Base-by-base conservation (phyloP, 2,797 vertebrate species). In the Neosalanx taihuensis region DNA sequence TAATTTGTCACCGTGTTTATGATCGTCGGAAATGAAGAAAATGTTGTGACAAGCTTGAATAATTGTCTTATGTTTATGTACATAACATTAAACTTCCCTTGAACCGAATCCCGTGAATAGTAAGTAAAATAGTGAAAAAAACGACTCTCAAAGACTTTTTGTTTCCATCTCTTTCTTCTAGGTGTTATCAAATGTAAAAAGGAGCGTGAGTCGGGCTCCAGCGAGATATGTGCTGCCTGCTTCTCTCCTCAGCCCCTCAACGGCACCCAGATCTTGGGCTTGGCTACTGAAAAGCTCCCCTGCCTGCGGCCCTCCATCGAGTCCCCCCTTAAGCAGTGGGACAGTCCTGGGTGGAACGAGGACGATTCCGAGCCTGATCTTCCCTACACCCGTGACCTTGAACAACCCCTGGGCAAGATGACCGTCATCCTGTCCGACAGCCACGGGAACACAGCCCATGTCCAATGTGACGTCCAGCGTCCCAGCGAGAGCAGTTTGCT, bases 131-230 rank as follows among this genome's bases (percentile, higher is more conserved):
- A 35, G 5, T 3, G 6, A 37, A 9, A 37, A 37, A 37, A 37
- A 37, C 35, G 7, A 5, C 12, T 18, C 18, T 58, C 56, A n/a
- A 18, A 58, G 4, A n/a, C 20, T 60, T 20, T 60, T 35, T 66
- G 35, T 67, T 31, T 63, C 26, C 12, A 35, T 51, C 57, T 9
- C 0, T 60, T 7, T 58, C 17, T 26, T 31, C 17, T 76, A 94
- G 93, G 92, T 51, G 81, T 94, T 71, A 88, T 94, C 74, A 94
- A 93, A 82, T 94, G 93, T 73, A 94, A 92, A 81, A 94, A 91
- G 74, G 93, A 94, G 18, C 88, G 90, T 15, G 89, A 86, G 13
- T 64, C 83, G 56, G 76, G 83, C 30, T 74, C 85, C n/a, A 79
- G 26, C 69, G 90, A 91, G 58, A 84, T 49, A 31, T 94, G 93